Base-by-base conservation (phyloP, 2,888 invertebrate genomes). In the Polyommatus icarus region DNA sequence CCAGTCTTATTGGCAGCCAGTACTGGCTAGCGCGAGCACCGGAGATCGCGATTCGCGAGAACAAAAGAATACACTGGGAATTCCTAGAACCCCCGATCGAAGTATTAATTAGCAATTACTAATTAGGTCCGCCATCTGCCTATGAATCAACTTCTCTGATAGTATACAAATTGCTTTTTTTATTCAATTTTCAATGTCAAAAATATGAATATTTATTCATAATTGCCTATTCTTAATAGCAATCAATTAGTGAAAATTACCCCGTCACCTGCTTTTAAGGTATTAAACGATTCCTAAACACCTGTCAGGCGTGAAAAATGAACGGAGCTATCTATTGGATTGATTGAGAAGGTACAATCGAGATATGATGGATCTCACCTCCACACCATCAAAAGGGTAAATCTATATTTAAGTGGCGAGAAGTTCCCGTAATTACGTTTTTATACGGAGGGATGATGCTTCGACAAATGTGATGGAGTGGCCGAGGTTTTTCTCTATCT, bases 331-430 rank as follows among this genome's bases (percentile, higher is more conserved):
- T 91, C 90, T 86, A 84, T 80, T 88, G 87, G 88, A 89, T 90
- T 91, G 92, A 92, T 92, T 91, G 91, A 89, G 90, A 82, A 80
- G 84, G 85, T 85, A 87, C 88, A 91, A 92, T 91, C 89, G 90
- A 87, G 87, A 90, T 91, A 91, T 92, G 90, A 92, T 93, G 89
- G 90, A 91, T 91, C 91, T 92, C 87, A 91, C 91, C 90, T 91
- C 85, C 83, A 84, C 86, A 87, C 90, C 86, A 89, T 90, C 89
- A 88, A 90, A 91, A 91, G 91, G 91, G 92, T 92, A 93, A 92
- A 93, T 93, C 91, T 92, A 91, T 92, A 91, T 93, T 91, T 93
- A 90, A 92, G 91, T 92, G 89, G 89, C 85, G 82, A 84, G 84
- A 89, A 90, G 85, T 89, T 91, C 86, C 85, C 86, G 90, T 92